These are phyloP conservation scores for Acipenser oxyrinchus DNA, from an alignment of 2,797 vertebrate genomes.

Conservation along the genomic window DNA sequence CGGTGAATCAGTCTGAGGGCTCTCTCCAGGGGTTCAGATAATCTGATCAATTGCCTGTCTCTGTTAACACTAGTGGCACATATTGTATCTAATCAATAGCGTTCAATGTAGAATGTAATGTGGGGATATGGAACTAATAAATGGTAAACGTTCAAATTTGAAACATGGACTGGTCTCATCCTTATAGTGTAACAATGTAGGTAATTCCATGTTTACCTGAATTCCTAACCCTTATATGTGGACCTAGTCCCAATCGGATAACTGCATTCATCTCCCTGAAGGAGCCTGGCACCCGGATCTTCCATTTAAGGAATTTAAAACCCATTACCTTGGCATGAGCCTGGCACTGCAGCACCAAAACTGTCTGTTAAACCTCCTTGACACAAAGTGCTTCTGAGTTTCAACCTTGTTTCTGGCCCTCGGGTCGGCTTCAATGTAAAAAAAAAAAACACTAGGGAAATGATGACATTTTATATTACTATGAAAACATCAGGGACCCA, in stretches of 20 bases:
- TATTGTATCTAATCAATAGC: no score
- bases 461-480: constrained; percentile 40
- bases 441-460: constrained; percentile 20
- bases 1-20: no score
- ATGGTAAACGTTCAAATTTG: no score
- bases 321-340: constrained; percentile 11
- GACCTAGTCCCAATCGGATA: constrained; percentile 1
- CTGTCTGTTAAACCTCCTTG: constrained; percentile 33
- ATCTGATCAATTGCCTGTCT: no score
- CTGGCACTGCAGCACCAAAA: constrained; percentile 28
- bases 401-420: constrained; percentile 22
- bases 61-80: no score
- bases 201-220: no score
- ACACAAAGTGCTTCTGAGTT: constrained; percentile 43
- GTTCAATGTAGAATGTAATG: no score
- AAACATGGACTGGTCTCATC: no score
- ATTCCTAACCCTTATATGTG: no score
- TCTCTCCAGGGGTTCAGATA: no score
- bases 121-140: no score
- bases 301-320: constrained; percentile 24
- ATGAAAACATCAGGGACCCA: constrained; percentile 44
- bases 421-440: constrained; percentile 20
- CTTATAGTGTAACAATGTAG: no score
- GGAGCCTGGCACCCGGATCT: constrained; percentile 26
- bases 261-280: constrained; percentile 35